phyloP scores from a whole-genome alignment of 1,140 invertebrate species.

The Aphaenogaster floridana region DNA sequence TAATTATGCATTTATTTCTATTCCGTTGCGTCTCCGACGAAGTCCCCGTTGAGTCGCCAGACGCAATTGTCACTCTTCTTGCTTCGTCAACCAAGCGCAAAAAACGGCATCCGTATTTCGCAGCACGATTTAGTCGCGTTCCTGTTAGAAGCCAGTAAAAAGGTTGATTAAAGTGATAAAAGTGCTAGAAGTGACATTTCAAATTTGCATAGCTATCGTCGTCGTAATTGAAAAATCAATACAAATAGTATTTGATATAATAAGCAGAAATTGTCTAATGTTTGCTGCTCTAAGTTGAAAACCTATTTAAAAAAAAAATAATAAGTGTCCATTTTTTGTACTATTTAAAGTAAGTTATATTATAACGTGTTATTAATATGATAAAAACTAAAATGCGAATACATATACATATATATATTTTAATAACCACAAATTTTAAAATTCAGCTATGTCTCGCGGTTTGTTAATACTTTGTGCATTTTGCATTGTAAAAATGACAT shows the following conservation, averaged over 20 bases:
- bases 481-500: not conserved
- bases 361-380: slow-evolving; percentile 9
- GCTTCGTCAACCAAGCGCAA: slow-evolving; percentile 81
- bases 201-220: not conserved
- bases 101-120: slow-evolving; percentile 30
- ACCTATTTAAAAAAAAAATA: not conserved
- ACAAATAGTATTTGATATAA: not conserved
- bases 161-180: slow-evolving; percentile 15
- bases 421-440: slow-evolving; percentile 28
- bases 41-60: slow-evolving; percentile 15
- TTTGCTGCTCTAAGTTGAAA: not conserved
- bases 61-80: slow-evolving; percentile 65
- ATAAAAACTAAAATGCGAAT: not conserved
- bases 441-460: not conserved
- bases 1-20: slow-evolving; percentile 70
- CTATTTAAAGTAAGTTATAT: slow-evolving; percentile 2
- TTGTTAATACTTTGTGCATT: slow-evolving; percentile 23
- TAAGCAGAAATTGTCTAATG: not conserved
- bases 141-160: slow-evolving; percentile 41
- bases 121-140: slow-evolving; percentile 6
- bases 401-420: slow-evolving; percentile 3
- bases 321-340: not conserved
- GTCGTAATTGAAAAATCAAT: not conserved
- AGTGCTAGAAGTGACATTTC: not conserved
- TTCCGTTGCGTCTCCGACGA: slow-evolving; percentile 27